Percentiles rank a stretch among this genome's conserved stretches.
Evolutionary conservation across 2,797 vertebrate genomes (phyloP).

Genomic region (Anguilla marmorata): DNA sequence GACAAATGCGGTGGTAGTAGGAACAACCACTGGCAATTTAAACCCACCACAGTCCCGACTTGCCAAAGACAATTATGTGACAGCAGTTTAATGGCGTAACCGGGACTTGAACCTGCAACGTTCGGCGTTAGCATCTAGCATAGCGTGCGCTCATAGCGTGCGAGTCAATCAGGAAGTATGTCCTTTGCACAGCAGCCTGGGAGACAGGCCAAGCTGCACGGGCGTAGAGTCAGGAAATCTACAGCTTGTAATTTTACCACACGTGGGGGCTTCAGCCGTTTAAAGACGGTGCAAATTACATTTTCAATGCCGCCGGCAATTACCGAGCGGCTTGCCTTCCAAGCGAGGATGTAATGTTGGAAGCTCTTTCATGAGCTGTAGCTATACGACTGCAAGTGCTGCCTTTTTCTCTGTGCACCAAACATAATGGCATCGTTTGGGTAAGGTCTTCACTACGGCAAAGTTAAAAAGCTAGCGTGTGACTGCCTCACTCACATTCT

Average conservation of each 20-base stretch:
- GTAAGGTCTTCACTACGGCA: not conserved
- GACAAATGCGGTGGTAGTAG: not conserved
- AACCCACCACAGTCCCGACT: not conserved
- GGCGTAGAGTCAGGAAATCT: not conserved
- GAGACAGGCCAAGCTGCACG: not conserved
- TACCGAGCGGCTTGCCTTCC: not conserved
- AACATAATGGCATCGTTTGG: not conserved
- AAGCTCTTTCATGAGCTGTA: not conserved
- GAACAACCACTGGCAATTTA: not conserved
- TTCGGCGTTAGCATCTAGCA: too few species aligned
- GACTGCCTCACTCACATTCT: not conserved
- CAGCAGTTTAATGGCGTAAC: too few species aligned
- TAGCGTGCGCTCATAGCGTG: not conserved
- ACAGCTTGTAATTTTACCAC: not conserved
- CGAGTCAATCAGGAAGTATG: not conserved
- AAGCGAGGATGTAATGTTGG: not conserved
- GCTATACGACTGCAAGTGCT: not conserved
- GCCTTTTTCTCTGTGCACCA: not conserved
- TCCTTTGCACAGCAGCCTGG: not conserved
- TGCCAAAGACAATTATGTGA: not conserved
- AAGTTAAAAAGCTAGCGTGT: not conserved
- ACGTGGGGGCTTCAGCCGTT: not conserved
- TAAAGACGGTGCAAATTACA: not conserved
- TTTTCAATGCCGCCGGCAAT: not conserved
- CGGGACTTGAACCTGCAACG: too few species aligned